phyloP scores from a whole-genome alignment of 2,888 invertebrate species.

The Drosophila putrida region DNA sequence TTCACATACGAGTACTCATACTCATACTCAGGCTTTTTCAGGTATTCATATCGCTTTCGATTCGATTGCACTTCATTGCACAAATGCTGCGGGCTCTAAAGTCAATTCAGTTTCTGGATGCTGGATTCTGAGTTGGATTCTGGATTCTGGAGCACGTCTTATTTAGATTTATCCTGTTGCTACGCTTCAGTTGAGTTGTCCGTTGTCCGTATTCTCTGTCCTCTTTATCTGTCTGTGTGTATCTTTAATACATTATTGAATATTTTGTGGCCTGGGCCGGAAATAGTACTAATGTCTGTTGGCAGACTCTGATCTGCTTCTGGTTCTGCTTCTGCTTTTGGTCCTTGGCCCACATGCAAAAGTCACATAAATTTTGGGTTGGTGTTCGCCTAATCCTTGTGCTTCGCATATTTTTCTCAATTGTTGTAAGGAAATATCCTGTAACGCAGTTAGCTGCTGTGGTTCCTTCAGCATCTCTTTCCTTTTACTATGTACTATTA shows the following conservation, averaged over 20 bases:
- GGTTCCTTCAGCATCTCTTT: conserved; percentile 22
- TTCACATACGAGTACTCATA: not conserved
- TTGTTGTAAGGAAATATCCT: conserved; percentile 64
- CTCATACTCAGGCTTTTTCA: conserved; percentile 3
- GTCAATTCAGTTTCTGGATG: conserved; percentile 2
- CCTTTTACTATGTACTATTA: conserved; percentile 2
- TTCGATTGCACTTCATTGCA: conserved; percentile 78
- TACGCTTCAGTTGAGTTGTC: conserved; percentile 77
- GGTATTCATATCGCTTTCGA: conserved; percentile 48
- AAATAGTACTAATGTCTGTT: conserved; percentile 75
- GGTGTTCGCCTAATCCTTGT: conserved; percentile 67
- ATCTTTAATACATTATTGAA: conserved; percentile 75
- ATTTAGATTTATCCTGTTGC: conserved; percentile 78
- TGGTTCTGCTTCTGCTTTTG: not conserved
- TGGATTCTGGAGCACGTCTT: conserved; percentile 69
- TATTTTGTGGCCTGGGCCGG: conserved; percentile 74
- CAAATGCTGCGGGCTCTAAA: conserved; percentile 53
- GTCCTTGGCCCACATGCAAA: conserved; percentile 62
- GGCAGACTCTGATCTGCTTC: conserved; percentile 2
- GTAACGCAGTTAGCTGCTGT: conserved; percentile 36
- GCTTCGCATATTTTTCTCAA: conserved; percentile 76
- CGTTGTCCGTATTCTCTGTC: conserved; percentile 62
- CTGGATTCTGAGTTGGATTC: no score
- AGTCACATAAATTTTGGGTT: conserved; percentile 69
- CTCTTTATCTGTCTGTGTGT: conserved; percentile 6